Conservation (phyloP, 2,888 invertebrate species). For the Diarsia mendica region DNA sequence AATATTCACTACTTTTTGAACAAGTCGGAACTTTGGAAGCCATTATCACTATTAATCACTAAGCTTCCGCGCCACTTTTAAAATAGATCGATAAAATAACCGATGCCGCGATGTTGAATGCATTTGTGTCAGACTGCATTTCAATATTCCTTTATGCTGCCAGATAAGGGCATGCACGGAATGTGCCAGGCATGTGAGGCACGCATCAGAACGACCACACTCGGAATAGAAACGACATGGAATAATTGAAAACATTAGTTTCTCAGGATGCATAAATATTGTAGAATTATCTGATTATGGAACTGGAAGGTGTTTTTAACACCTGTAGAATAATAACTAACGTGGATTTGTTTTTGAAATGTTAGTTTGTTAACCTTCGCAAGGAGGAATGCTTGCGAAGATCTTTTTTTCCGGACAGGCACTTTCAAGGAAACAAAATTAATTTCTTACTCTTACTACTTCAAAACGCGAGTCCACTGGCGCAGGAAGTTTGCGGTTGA, state of each 20-base stretch:
- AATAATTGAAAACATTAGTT: slow-evolving; percentile 33
- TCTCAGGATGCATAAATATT: slow-evolving; percentile 23
- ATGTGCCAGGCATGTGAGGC: slow-evolving; percentile 19
- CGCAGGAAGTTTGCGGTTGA: slow-evolving; percentile 39
- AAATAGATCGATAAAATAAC: slow-evolving; percentile 33
- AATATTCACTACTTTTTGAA: background rate
- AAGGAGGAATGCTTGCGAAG: no score
- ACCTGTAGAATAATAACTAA: slow-evolving; percentile 9
- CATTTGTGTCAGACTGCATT: slow-evolving; percentile 36
- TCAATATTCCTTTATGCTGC: slow-evolving; percentile 33
- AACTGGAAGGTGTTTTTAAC: slow-evolving; percentile 13
- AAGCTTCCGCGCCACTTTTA: background rate
- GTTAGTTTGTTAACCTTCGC: background rate
- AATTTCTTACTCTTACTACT: background rate
- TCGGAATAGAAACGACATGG: slow-evolving; percentile 37
- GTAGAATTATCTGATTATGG: slow-evolving; percentile 20
- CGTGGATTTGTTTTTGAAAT: background rate
- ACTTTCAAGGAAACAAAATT: background rate
- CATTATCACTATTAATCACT: slow-evolving; percentile 9
- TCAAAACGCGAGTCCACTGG: slow-evolving; percentile 12
- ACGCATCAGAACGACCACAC: slow-evolving; percentile 5
- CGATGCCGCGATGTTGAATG: slow-evolving; percentile 19
- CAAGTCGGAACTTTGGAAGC: background rate
- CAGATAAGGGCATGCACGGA: slow-evolving; percentile 47
- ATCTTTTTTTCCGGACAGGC: background rate